Evolutionary conservation across 2,113 vertebrate genomes (phyloP).

Genomic region (Galbula dea): DNA sequence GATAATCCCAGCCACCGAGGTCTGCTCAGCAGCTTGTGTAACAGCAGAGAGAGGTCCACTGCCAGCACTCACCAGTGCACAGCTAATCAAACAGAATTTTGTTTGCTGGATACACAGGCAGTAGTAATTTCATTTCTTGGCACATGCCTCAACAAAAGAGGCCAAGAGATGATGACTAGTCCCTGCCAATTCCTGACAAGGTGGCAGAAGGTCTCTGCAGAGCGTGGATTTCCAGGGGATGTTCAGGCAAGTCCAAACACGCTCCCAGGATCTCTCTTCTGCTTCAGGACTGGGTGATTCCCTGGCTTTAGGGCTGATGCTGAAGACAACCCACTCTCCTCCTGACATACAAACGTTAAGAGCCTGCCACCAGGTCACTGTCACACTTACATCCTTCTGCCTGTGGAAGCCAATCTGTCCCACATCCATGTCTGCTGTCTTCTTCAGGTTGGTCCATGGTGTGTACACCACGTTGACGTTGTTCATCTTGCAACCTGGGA

Average conservation of each 20-base stretch:
- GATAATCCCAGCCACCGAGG: not conserved
- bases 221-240: not conserved
- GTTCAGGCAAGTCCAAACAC: not conserved
- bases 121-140: not conserved
- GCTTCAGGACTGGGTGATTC: not conserved
- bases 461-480: constrained; percentile 93
- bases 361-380: too few species aligned
- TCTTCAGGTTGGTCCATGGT: constrained; percentile 91
- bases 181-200: not conserved
- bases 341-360: not conserved
- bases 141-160: not conserved
- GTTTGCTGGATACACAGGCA: not conserved
- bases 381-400: constrained; percentile 85
- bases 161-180: not conserved
- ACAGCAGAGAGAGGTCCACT: not conserved
- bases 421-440: constrained; percentile 93
- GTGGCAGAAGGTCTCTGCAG: not conserved
- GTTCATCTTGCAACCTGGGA: constrained; percentile 93
- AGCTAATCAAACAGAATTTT: not conserved
- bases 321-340: not conserved
- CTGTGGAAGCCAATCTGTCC: constrained; percentile 92
- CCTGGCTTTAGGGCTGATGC: not conserved
- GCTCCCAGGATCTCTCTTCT: not conserved
- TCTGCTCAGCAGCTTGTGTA: not conserved
- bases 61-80: not conserved